These are phyloP conservation scores for Nasua narica DNA, from an alignment of 2,797 vertebrate species.

Conservation along the genomic window DNA sequence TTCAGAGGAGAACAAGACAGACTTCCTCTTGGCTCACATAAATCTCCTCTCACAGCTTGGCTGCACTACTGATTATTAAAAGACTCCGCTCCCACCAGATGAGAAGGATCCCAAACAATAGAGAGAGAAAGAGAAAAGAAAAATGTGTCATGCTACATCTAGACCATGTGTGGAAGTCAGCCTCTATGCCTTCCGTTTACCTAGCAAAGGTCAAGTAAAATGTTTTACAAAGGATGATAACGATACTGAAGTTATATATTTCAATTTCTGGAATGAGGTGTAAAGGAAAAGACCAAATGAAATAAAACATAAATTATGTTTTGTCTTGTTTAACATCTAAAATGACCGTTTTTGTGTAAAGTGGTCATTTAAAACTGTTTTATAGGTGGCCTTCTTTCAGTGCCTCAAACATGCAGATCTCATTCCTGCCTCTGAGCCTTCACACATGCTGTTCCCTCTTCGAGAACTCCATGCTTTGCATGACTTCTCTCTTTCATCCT, in stretches of 20 bases:
- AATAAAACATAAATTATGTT: neutral
- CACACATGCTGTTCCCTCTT: neutral
- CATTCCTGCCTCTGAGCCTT: neutral
- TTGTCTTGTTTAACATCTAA: neutral
- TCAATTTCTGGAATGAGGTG: neutral
- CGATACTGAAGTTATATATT: neutral
- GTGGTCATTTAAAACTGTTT: slow-evolving; percentile 15
- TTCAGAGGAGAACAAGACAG: neutral
- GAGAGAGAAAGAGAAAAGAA: neutral
- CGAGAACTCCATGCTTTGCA: neutral
- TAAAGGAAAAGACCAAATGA: neutral
- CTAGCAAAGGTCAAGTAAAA: neutral
- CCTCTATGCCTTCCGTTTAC: neutral
- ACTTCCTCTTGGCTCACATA: neutral
- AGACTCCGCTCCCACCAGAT: neutral
- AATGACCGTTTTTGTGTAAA: neutral
- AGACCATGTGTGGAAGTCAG: neutral
- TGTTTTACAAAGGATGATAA: neutral
- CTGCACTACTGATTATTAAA: neutral
- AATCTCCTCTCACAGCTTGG: neutral
- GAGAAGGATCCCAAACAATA: neutral
- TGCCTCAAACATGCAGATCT: neutral
- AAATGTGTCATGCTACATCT: neutral
- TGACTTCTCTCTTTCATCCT: neutral
- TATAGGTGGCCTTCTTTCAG: neutral